A percentile compares a stretch with the other conserved stretches of the same genome.
These are phyloP conservation scores for Perca schrenkii DNA, from an alignment of 2,113 vertebrate genomes.

Conservation along the genomic window DNA sequence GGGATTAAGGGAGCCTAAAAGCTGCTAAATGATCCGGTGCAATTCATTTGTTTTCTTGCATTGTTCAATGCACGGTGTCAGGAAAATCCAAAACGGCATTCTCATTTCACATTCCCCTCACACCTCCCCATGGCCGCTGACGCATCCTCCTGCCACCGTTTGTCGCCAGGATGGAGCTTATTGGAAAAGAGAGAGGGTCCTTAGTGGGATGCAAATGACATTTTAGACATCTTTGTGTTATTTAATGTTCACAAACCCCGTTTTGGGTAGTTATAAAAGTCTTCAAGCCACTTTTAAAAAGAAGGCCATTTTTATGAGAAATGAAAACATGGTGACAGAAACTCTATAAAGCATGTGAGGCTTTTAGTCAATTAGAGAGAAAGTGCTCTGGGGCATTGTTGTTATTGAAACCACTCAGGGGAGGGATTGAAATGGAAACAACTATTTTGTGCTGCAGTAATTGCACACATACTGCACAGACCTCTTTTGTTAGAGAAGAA, in stretches of 20 bases:
- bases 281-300: constrained; percentile 76
- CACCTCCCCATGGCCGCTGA: constrained; percentile 19
- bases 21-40: constrained; percentile 52
- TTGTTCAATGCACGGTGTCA: neutral
- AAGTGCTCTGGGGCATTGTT: constrained; percentile 72
- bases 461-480: constrained; percentile 39
- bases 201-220: constrained; percentile 65
- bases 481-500: constrained; percentile 44
- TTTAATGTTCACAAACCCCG: constrained; percentile 68
- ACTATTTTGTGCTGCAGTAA: constrained; percentile 66
- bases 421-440: constrained; percentile 65
- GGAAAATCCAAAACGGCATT: constrained; percentile 48
- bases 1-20: constrained; percentile 44
- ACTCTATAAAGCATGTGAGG: constrained; percentile 83
- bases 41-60: constrained; percentile 47
- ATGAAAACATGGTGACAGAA: constrained; percentile 82
- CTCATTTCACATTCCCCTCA: constrained; percentile 53
- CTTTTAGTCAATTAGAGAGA: constrained; percentile 85
- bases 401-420: constrained; percentile 65
- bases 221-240: constrained; percentile 68
- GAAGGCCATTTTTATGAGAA: constrained; percentile 82
- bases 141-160: constrained; percentile 43
- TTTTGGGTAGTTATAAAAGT: constrained; percentile 82
- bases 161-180: constrained; percentile 58
- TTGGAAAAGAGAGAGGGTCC: constrained; percentile 52